phyloP scores from a whole-genome alignment of 1,140 invertebrate species.

The Drosophila punjabiensis region DNA sequence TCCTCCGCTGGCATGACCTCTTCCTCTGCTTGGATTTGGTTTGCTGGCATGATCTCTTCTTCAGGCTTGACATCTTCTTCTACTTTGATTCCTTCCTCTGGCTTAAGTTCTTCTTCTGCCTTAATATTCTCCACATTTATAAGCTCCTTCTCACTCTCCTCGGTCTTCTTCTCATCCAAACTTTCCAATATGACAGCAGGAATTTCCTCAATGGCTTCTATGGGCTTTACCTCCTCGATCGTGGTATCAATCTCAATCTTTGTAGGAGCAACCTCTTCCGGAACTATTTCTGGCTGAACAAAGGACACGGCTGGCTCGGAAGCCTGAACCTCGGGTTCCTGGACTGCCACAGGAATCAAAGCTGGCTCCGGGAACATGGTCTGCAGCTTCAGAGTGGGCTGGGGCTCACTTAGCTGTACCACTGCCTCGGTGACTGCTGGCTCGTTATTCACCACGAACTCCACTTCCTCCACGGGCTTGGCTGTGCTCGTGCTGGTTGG shows the following conservation, averaged over 20 bases:
- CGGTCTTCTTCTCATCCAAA: slow-evolving; percentile 44
- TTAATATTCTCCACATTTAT: not conserved
- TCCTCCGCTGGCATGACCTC: not conserved
- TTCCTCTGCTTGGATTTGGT: not conserved
- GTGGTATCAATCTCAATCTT: slow-evolving; percentile 18
- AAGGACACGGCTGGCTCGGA: slow-evolving; percentile 53
- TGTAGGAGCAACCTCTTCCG: slow-evolving; percentile 5
- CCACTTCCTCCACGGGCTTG: slow-evolving; percentile 42
- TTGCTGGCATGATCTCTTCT: not conserved
- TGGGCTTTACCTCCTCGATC: slow-evolving; percentile 38
- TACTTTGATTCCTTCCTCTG: not conserved
- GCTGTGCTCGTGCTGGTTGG: slow-evolving; percentile 19
- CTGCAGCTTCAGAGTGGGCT: slow-evolving; percentile 68
- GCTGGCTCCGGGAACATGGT: slow-evolving; percentile 55
- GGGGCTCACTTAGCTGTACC: slow-evolving; percentile 57
- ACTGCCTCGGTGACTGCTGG: slow-evolving; percentile 49
- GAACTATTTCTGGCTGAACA: slow-evolving; percentile 35
- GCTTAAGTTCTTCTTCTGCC: slow-evolving; percentile 6
- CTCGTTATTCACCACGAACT: slow-evolving; percentile 38
- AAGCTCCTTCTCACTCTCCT: slow-evolving; percentile 13
- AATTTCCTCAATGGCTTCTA: slow-evolving; percentile 71
- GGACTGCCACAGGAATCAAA: slow-evolving; percentile 8
- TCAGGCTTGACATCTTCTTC: slow-evolving; percentile 1
- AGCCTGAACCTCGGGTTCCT: slow-evolving; percentile 56
- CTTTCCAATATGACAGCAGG: slow-evolving; percentile 65